A percentile compares a stretch with the other conserved stretches of the same genome.
These are phyloP conservation scores for Homarus americanus DNA, from an alignment of 1,140 invertebrate species.

Conservation along the genomic window DNA sequence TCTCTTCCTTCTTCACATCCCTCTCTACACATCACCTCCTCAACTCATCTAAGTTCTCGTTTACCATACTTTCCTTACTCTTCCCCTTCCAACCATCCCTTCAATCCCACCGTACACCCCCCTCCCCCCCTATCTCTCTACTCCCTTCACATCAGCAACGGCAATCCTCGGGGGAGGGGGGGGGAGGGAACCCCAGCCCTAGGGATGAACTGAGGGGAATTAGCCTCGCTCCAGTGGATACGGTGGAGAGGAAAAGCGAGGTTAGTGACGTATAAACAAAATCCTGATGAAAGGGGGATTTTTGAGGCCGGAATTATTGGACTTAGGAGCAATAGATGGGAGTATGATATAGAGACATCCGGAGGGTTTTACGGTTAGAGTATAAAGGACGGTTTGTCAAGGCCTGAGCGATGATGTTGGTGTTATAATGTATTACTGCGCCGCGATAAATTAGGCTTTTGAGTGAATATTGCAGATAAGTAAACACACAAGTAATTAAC, in stretches of 20 bases:
- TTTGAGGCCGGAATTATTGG: too few relatives aligned
- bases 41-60: neutral
- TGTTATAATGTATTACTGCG: too few relatives aligned
- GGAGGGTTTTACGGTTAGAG: too few relatives aligned
- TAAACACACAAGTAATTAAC: too few relatives aligned
- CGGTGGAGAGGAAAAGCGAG: constrained; percentile 5
- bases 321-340: too few relatives aligned
- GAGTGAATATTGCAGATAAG: too few relatives aligned
- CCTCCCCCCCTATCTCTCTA: neutral
- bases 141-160: neutral
- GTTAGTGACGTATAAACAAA: constrained; percentile 4
- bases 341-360: too few relatives aligned
- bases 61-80: neutral
- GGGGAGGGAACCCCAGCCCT: too few relatives aligned
- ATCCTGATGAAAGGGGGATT: constrained; percentile 14
- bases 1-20: neutral
- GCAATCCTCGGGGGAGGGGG: neutral
- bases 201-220: neutral
- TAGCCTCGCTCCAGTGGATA: neutral
- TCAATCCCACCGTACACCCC: neutral
- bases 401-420: too few relatives aligned
- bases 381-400: too few relatives aligned
- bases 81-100: neutral
- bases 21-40: neutral
- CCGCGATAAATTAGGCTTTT: too few relatives aligned